phyloP scores from a whole-genome alignment of 2,888 invertebrate genomes.

The Synanthedon tipuliformis region DNA sequence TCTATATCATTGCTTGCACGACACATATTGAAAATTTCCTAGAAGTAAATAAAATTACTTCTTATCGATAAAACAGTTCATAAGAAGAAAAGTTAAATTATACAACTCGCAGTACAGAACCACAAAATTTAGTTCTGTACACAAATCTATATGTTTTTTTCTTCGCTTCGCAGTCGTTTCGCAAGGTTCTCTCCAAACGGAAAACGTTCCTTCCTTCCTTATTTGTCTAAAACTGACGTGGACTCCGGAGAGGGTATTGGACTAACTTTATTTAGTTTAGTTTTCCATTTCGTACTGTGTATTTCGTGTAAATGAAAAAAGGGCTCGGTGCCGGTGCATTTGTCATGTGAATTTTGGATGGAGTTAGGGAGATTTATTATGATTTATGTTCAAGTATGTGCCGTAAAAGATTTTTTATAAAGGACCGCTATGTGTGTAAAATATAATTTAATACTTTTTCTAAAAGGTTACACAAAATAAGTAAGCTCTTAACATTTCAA shows the following conservation, averaged over 20 bases:
- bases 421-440: neutral
- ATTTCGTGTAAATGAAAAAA: constrained; percentile 45
- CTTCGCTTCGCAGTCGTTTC: constrained; percentile 8
- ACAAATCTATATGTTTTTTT: constrained; percentile 5
- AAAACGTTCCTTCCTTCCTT: constrained; percentile 38
- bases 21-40: too few relatives aligned
- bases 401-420: neutral
- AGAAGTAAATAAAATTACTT: too few relatives aligned
- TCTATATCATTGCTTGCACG: too few relatives aligned
- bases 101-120: too few relatives aligned
- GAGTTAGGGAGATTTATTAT: neutral
- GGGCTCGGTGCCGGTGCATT: constrained; percentile 30
- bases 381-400: neutral
- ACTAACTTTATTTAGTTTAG: constrained; percentile 44
- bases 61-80: too few relatives aligned
- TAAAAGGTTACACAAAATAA: too few relatives aligned
- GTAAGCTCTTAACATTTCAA: too few relatives aligned
- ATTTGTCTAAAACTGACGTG: constrained; percentile 56
- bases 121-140: too few relatives aligned
- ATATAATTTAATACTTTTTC: too few relatives aligned
- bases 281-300: constrained; percentile 41
- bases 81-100: too few relatives aligned
- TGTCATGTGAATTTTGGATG: constrained; percentile 22
- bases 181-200: constrained; percentile 27
- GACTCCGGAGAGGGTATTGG: constrained; percentile 24